phyloP scores from a whole-genome alignment of 2,113 vertebrate genomes.

The Planiliza haematocheilus region DNA sequence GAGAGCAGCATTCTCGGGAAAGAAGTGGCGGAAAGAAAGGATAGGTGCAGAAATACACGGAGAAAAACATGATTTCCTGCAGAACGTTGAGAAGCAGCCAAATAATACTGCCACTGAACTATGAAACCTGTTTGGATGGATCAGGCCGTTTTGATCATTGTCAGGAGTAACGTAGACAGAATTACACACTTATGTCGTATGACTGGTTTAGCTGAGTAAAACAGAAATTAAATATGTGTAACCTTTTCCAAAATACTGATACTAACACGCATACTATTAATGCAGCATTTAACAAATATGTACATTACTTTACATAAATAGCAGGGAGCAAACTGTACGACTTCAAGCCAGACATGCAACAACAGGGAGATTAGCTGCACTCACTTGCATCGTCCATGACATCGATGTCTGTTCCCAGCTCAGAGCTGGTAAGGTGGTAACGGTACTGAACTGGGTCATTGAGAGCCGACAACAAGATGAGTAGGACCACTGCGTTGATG shows the following conservation, averaged over 20 bases:
- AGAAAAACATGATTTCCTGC: no score
- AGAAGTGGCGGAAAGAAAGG: constrained; percentile 18
- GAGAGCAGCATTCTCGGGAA: constrained; percentile 60
- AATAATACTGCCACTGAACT: background rate
- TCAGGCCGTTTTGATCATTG: background rate
- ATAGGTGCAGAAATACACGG: constrained; percentile 2
- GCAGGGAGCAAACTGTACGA: no score
- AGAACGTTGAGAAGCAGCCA: background rate
- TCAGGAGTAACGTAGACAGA: no score
- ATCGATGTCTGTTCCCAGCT: constrained; percentile 92
- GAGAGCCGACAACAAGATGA: constrained; percentile 93
- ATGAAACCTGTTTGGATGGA: background rate
- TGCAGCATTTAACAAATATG: no score
- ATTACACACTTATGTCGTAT: background rate
- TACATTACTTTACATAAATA: no score
- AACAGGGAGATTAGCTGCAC: constrained; percentile 54
- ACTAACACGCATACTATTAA: no score
- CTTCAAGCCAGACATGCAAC: background rate
- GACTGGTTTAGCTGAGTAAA: background rate
- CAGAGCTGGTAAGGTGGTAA: constrained; percentile 89
- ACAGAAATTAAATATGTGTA: no score
- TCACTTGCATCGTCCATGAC: constrained; percentile 99
- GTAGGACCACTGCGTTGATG: constrained; percentile 92
- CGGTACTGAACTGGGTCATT: constrained; percentile 92
- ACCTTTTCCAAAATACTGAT: no score